These are phyloP conservation scores for Drosophila neocordata DNA, from an alignment of 1,140 invertebrate species.

Conservation along the genomic window DNA sequence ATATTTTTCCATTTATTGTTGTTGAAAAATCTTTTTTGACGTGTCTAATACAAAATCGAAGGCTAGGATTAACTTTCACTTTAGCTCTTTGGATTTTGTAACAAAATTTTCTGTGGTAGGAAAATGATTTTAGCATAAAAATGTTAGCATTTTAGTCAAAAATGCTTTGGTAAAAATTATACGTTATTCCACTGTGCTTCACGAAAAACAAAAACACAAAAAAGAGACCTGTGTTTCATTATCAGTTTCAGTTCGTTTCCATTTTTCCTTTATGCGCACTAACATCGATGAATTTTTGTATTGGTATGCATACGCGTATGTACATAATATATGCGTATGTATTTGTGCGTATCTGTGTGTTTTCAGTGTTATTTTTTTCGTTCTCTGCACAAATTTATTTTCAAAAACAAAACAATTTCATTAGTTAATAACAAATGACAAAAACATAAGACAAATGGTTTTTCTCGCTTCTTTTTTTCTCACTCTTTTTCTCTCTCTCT, in stretches of 20 bases:
- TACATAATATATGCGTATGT: conserved; percentile 15
- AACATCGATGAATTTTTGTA: conserved; percentile 20
- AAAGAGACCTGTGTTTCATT: conserved; percentile 58
- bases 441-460: background rate
- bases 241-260: conserved; percentile 55
- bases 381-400: conserved; percentile 44
- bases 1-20: too few species aligned
- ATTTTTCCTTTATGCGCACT: conserved; percentile 60
- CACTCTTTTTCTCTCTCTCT: conserved; percentile 3
- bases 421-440: conserved; percentile 4
- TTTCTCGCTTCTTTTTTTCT: background rate
- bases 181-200: conserved; percentile 34
- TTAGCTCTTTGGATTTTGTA: too few species aligned
- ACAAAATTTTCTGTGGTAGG: too few species aligned
- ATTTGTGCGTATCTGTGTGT: conserved; percentile 33
- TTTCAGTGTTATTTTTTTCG: conserved; percentile 37
- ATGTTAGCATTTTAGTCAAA: background rate
- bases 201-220: background rate
- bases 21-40: too few species aligned
- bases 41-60: too few species aligned
- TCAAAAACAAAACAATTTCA: conserved; percentile 31
- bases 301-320: conserved; percentile 20
- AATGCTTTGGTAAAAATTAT: background rate
- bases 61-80: too few species aligned
- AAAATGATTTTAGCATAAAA: background rate